Base-by-base conservation (phyloP, 2,797 vertebrate genomes). In the Microctenopoma steveboyesi region DNA sequence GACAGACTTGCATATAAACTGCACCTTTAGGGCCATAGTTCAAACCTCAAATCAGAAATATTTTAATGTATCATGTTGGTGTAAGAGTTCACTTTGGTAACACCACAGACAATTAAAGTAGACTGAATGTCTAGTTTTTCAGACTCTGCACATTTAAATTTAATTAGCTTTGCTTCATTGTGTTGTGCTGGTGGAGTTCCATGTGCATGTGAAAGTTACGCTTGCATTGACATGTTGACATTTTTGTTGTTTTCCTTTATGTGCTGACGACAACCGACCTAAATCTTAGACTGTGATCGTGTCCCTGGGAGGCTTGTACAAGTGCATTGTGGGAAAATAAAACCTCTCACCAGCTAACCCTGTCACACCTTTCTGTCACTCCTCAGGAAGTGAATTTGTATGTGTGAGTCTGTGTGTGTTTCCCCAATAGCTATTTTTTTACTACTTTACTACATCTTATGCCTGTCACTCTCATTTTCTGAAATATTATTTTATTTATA, bases 171-270 rank as follows among this genome's bases (percentile, higher is more conserved):
- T 39, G 1, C n/a, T 53, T n/a, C n/a, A 4, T 22, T 40, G 30
- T 60, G 4, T 15, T 40, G 10, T 18, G n/a, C 43, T 14, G 14
- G 42, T 27, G 60, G 52, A 18, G 47, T 37, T 47, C 28, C 65
- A 49, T 45, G 5, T 47, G 51, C 64, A 45, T 57, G 45, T 14
- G 18, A 16, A 40, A 35, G 30, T 27, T 30, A 22, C 4, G 15
- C 53, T 43, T 59, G 37, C 63, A 56, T n/a, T 58, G 64, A 72
- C 6, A 12, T 56, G 25, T 58, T 83, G 78, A 82, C 72, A 82
- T 82, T 79, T 78, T 46, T 79, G 56, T 83, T 79, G 64, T 81
- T 79, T 84, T 71, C 70, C 79, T 85, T 85, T 82, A 76, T 78
- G 69, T 64, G 47, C 51, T 64, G 74, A 81, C 51, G 40, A 85